Evolutionary conservation across 2,797 vertebrate species (phyloP).

Genomic region (Lepidocolaptes lacrymiger): DNA sequence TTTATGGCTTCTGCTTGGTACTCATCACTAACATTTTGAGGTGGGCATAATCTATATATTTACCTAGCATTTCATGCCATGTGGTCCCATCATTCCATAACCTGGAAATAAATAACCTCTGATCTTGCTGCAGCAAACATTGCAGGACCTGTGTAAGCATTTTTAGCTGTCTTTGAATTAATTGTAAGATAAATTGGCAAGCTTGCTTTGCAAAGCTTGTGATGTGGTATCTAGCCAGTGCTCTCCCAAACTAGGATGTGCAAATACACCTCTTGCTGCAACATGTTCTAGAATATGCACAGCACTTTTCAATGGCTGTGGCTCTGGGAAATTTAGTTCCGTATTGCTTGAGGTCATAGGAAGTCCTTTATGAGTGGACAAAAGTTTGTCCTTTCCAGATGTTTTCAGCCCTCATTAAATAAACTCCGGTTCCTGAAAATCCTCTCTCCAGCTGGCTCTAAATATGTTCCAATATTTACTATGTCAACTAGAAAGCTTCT

Average conservation of each 20-base stretch:
- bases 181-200: background rate
- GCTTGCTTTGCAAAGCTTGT: background rate
- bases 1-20: background rate
- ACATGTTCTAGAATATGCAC: background rate
- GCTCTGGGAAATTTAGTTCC: background rate
- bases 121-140: background rate
- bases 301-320: background rate
- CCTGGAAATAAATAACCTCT: background rate
- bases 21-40: background rate
- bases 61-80: background rate
- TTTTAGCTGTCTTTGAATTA: background rate
- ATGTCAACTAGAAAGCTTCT: conserved; percentile 29
- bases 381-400: conserved; percentile 34
- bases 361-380: conserved; percentile 39
- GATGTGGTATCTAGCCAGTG: background rate
- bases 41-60: background rate
- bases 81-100: background rate
- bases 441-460: conserved; percentile 31
- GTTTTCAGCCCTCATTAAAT: conserved; percentile 41
- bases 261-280: background rate
- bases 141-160: background rate
- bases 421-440: conserved; percentile 60
- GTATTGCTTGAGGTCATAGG: conserved; percentile 23
- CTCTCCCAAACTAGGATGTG: background rate
- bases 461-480: conserved; percentile 22